Evolutionary conservation across 2,888 invertebrate genomes (phyloP).

Genomic region (Cheilosia impressa): DNA sequence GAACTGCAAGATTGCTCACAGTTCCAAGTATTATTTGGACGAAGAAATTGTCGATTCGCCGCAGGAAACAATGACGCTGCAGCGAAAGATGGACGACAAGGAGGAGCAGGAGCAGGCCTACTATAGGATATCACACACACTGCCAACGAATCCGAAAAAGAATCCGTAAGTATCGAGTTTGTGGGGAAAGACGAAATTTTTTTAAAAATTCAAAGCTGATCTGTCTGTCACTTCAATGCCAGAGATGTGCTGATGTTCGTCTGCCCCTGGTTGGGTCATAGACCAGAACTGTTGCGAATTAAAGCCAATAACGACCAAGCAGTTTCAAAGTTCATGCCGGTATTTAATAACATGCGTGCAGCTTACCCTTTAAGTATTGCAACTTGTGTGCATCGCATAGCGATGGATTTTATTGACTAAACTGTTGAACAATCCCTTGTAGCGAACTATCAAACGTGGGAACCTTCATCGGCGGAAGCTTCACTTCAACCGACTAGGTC

Average conservation of each 20-base stretch:
- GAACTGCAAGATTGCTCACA: slow-evolving; percentile 91
- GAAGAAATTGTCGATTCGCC: slow-evolving; percentile 85
- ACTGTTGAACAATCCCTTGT: slow-evolving; percentile 1
- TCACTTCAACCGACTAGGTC: not conserved
- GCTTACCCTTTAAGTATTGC: slow-evolving; percentile 1
- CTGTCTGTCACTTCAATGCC: too few species aligned
- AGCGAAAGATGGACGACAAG: slow-evolving; percentile 84
- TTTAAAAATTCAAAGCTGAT: too few species aligned
- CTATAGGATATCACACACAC: slow-evolving; percentile 87
- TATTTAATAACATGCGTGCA: not conserved
- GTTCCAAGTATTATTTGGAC: slow-evolving; percentile 87
- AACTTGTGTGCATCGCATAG: slow-evolving; percentile 9
- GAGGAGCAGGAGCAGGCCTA: slow-evolving; percentile 84
- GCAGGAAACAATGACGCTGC: slow-evolving; percentile 89
- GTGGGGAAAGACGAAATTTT: too few species aligned
- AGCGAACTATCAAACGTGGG: slow-evolving; percentile 1
- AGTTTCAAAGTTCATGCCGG: not conserved
- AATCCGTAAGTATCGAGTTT: slow-evolving; percentile 80
- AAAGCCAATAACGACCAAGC: not conserved
- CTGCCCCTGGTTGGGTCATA: not conserved
- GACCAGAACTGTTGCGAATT: too few species aligned
- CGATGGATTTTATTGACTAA: slow-evolving; percentile 10
- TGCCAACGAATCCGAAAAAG: slow-evolving; percentile 86
- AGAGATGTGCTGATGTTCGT: not conserved
- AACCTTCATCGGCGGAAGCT: slow-evolving; percentile 8